Percentiles rank a stretch among this genome's conserved stretches.
phyloP scores from a whole-genome alignment of 2,797 vertebrate genomes.

The Scolopax bukidnonensis region DNA sequence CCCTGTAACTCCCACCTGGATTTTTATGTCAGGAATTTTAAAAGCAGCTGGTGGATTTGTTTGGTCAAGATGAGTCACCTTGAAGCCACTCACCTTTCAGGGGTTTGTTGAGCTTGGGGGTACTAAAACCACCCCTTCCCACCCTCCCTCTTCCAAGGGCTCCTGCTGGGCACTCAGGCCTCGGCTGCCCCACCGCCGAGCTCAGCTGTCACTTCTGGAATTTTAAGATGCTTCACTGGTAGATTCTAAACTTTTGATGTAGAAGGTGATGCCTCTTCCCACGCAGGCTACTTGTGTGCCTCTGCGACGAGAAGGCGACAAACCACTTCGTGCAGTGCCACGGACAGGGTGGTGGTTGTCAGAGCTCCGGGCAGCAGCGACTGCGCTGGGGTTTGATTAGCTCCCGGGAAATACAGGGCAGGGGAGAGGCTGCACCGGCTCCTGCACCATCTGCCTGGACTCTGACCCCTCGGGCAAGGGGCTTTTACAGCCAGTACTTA shows the following conservation, averaged over 20 bases:
- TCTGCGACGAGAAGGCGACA: not conserved
- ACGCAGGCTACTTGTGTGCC: not conserved
- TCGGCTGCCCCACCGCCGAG: rapidly evolving
- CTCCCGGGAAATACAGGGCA: not conserved
- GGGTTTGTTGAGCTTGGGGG: rapidly evolving
- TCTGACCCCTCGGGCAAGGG: not conserved
- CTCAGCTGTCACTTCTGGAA: not conserved
- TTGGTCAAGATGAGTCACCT: not conserved
- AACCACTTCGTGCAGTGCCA: not conserved
- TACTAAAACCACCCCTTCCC: not conserved
- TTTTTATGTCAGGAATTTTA: not conserved
- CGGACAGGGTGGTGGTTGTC: not conserved
- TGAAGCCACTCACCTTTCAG: rapidly evolving
- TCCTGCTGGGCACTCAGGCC: not conserved
- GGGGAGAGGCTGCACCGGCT: not conserved
- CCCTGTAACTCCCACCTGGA: not conserved
- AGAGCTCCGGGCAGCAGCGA: not conserved
- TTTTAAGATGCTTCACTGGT: not conserved
- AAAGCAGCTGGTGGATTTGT: not conserved
- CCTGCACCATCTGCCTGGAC: not conserved
- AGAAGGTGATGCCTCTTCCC: not conserved
- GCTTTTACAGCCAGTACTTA: constrained; percentile 53
- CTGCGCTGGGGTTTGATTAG: not conserved
- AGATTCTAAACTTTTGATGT: not conserved
- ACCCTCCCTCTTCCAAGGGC: not conserved